phyloP scores from a whole-genome alignment of 2,113 vertebrate genomes.

The Atherinomorus stipes region DNA sequence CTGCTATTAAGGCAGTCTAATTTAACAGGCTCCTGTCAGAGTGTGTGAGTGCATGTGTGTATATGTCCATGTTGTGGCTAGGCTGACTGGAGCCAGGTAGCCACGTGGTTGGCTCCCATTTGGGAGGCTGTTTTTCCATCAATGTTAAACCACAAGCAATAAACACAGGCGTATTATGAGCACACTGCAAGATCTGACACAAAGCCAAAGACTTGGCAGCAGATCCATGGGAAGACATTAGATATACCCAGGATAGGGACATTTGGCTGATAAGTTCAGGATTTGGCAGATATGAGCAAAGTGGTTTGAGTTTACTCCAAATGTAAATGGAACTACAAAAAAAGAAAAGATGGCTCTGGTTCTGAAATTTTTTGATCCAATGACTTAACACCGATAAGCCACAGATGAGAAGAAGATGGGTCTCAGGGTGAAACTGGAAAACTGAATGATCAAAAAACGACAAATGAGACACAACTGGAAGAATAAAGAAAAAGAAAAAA shows the following conservation, averaged over 20 bases:
- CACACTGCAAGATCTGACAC: conserved; percentile 34
- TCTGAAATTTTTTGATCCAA: conserved; percentile 2
- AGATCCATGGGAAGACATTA: conserved; percentile 27
- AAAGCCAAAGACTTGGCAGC: conserved; percentile 45
- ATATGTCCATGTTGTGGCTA: conserved; percentile 45
- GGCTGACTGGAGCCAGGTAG: conserved; percentile 73
- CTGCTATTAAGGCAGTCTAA: conserved; percentile 67
- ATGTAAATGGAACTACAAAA: conserved; percentile 20
- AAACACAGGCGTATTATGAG: conserved; percentile 59
- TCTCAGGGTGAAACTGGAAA: conserved; percentile 23
- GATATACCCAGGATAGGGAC: conserved; percentile 47
- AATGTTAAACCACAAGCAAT: conserved; percentile 57
- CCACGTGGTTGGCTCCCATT: conserved; percentile 67
- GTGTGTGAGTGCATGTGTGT: conserved; percentile 33
- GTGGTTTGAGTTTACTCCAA: conserved; percentile 36
- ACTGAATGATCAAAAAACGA: conserved; percentile 25
- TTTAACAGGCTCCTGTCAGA: conserved; percentile 67
- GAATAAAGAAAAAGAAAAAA: conserved; percentile 29
- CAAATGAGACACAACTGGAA: conserved; percentile 16
- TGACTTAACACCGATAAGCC: conserved; percentile 5
- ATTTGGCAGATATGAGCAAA: conserved; percentile 32
- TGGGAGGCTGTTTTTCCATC: conserved; percentile 48
- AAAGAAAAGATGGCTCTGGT: conserved; percentile 17
- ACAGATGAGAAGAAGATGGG: conserved; percentile 2
- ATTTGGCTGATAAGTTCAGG: conserved; percentile 24